phyloP scores from a whole-genome alignment of 2,888 invertebrate species.

The Rhabditophanes sp. region DNA sequence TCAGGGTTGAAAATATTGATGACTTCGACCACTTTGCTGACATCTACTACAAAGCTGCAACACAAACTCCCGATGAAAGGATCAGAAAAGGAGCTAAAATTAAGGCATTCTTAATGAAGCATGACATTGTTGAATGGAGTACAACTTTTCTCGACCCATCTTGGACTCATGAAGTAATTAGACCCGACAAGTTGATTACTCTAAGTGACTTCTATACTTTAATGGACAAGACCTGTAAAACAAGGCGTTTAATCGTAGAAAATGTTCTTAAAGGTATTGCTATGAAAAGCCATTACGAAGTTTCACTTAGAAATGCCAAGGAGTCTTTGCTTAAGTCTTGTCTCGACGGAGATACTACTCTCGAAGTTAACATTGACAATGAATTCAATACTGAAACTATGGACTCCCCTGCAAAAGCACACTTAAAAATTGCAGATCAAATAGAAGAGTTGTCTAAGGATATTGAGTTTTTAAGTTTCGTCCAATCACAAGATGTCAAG shows the following conservation, averaged over 20 bases:
- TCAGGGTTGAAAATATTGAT: slow-evolving; percentile 23
- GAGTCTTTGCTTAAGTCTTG: slow-evolving; percentile 23
- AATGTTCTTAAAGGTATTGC: slow-evolving; percentile 29
- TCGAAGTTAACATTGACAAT: slow-evolving; percentile 16
- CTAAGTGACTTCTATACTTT: slow-evolving; percentile 30
- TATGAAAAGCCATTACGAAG: slow-evolving; percentile 19
- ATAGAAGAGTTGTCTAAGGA: slow-evolving; percentile 26
- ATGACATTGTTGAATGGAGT: slow-evolving; percentile 39
- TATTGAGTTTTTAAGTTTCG: slow-evolving; percentile 26
- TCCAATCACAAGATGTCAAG: slow-evolving; percentile 25
- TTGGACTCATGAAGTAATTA: slow-evolving; percentile 38
- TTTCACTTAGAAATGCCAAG: slow-evolving; percentile 31
- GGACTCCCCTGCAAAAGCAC: slow-evolving; percentile 2
- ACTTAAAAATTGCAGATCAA: slow-evolving; percentile 25
- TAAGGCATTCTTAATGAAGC: slow-evolving; percentile 23
- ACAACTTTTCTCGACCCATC: slow-evolving; percentile 31
- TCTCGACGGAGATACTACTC: slow-evolving; percentile 9
- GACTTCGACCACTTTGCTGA: slow-evolving; percentile 25
- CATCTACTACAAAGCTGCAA: slow-evolving; percentile 20
- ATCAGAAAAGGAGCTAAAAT: slow-evolving; percentile 11
- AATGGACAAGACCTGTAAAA: slow-evolving; percentile 25
- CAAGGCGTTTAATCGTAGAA: slow-evolving; percentile 33
- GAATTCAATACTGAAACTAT: slow-evolving; percentile 13
- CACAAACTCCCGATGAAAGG: slow-evolving; percentile 11
- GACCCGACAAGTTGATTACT: slow-evolving; percentile 13